Evolutionary conservation across 2,113 vertebrate species (phyloP).

Genomic region (Proteles cristata): DNA sequence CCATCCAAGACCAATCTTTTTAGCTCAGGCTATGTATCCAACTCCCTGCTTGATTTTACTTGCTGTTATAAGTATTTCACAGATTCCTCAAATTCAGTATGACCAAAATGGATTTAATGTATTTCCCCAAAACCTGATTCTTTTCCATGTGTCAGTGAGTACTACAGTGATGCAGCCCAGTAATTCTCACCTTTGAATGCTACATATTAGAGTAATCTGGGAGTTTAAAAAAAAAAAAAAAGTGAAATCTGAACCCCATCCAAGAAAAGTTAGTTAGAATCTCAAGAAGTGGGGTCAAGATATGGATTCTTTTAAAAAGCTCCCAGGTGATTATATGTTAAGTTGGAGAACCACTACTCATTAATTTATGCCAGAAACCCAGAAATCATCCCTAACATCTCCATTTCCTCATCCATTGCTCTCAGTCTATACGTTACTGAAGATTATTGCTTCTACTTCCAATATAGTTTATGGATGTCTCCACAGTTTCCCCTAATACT

Average conservation of each 20-base stretch:
- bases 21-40: background rate
- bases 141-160: background rate
- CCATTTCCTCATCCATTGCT: background rate
- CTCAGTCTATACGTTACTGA: background rate
- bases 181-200: background rate
- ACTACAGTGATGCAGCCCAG: background rate
- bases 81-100: background rate
- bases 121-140: background rate
- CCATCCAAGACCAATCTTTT: background rate
- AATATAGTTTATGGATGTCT: background rate
- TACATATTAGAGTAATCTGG: background rate
- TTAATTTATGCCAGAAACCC: background rate
- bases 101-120: background rate
- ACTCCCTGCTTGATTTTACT: background rate
- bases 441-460: background rate
- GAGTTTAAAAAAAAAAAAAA: background rate
- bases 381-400: background rate
- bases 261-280: background rate
- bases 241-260: background rate
- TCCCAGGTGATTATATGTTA: background rate
- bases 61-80: background rate
- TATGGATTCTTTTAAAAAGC: background rate
- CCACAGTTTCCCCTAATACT: background rate
- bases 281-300: background rate
- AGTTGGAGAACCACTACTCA: background rate